Evolutionary conservation across 2,113 vertebrate species (phyloP).

Genomic region (Atrichornis clamosus): DNA sequence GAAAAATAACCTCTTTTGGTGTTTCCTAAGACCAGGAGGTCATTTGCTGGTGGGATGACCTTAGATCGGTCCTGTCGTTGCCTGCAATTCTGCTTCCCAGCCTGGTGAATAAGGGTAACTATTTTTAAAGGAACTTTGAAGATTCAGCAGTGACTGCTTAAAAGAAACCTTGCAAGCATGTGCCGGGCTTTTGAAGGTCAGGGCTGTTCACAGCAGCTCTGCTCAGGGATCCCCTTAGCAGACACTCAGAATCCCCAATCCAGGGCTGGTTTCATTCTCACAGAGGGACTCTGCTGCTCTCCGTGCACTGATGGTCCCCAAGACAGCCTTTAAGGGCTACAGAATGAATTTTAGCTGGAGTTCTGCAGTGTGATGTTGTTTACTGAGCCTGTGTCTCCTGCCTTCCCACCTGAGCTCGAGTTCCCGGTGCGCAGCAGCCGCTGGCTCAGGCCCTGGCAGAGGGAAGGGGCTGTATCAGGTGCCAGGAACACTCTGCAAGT

Average conservation of each 20-base stretch:
- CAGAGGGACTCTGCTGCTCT: neutral
- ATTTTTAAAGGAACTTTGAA: neutral
- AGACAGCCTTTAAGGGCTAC: rapidly evolving
- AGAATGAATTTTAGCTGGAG: neutral
- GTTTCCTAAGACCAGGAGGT: neutral
- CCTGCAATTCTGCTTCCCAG: neutral
- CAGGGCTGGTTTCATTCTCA: neutral
- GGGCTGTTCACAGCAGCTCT: neutral
- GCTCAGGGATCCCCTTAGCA: neutral
- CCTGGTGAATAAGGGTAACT: neutral
- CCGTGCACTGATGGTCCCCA: neutral
- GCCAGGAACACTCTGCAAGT: slow-evolving; percentile 55
- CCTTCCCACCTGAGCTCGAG: neutral
- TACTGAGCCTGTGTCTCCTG: neutral
- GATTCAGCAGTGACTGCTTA: neutral
- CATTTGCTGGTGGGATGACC: neutral
- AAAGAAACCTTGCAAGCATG: neutral
- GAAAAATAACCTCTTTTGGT: neutral
- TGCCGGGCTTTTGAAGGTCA: neutral
- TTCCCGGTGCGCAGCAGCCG: neutral
- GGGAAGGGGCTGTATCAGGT: slow-evolving; percentile 13
- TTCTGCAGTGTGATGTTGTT: neutral
- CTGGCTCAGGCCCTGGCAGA: neutral
- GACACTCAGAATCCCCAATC: neutral
- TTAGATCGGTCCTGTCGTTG: rapidly evolving